Conservation (phyloP, 2,797 vertebrate species). For the Taeniopygia guttata region DNA sequence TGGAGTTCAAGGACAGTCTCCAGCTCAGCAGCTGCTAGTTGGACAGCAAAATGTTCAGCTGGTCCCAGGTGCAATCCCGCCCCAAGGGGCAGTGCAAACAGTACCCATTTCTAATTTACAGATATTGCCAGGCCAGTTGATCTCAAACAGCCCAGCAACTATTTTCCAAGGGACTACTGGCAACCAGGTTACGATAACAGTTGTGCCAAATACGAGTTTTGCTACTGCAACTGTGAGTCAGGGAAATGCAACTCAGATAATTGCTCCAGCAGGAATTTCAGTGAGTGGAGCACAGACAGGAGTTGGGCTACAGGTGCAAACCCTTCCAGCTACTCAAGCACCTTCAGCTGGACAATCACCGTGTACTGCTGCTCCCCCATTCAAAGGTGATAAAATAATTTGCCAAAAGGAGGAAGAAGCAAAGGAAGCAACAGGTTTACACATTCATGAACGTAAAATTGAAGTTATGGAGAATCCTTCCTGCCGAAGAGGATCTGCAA, state of each 20-base stretch:
- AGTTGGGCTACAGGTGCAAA: conserved; percentile 85
- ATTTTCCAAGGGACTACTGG: conserved; percentile 92
- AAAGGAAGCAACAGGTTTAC: conserved; percentile 96
- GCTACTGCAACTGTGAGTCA: conserved; percentile 90
- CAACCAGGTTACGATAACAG: conserved; percentile 97
- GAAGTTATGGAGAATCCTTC: conserved; percentile 99
- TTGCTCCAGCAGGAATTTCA: conserved; percentile 80
- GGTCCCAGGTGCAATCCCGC: conserved; percentile 86
- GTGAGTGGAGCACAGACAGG: conserved; percentile 82
- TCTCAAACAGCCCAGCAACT: conserved; percentile 89
- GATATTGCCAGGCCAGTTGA: conserved; percentile 90
- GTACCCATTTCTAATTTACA: conserved; percentile 91
- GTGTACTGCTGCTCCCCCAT: conserved; percentile 83
- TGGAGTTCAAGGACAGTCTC: conserved; percentile 84
- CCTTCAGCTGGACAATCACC: conserved; percentile 80
- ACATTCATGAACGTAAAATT: conserved; percentile 96
- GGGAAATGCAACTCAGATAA: conserved; percentile 83
- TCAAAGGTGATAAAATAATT: conserved; percentile 98
- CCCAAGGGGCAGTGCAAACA: conserved; percentile 86
- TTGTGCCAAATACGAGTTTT: conserved; percentile 98
- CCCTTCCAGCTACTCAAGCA: conserved; percentile 78
- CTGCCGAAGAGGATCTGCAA: conserved; percentile 84
- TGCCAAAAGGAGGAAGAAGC: conserved; percentile 99
- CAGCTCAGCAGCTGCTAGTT: conserved; percentile 87
- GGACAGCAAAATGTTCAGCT: conserved; percentile 92